Percentiles rank a stretch among this genome's conserved stretches.
Conservation (phyloP, 30 jellyfish, hydroid and myxozoan genomes). For the Chrysaora quinquecirrha region DNA sequence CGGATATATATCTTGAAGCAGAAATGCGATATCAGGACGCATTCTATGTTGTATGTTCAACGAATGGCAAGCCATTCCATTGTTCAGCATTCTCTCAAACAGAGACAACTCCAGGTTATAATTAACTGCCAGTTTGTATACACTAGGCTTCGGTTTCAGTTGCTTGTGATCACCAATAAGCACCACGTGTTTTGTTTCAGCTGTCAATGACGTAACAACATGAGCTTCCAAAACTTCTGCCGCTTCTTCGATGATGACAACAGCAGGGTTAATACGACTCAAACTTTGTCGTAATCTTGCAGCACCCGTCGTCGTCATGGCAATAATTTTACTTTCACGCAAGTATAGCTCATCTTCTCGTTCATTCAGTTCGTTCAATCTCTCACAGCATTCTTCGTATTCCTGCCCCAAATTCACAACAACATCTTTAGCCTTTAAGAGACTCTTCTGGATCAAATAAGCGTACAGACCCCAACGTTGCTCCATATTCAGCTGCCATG, state of each 20-base stretch:
- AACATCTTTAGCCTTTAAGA: not conserved
- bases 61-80: constrained; percentile 75
- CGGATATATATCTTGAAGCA: constrained; percentile 79
- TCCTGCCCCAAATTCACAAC: constrained; percentile 10
- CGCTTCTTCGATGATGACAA: constrained; percentile 90
- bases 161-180: constrained; percentile 97
- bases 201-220: constrained; percentile 66
- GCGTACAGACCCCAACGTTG: constrained; percentile 77
- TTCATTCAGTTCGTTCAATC: constrained; percentile 43
- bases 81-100: constrained; percentile 88
- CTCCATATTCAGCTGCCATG: constrained; percentile 42
- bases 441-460: constrained; percentile 34
- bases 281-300: constrained; percentile 64
- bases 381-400: constrained; percentile 73
- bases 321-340: constrained; percentile 59
- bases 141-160: constrained; percentile 81
- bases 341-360: constrained; percentile 63
- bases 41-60: constrained; percentile 84
- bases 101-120: constrained; percentile 77
- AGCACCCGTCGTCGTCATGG: constrained; percentile 92
- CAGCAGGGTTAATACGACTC: constrained; percentile 63
- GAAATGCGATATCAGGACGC: constrained; percentile 83
- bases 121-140: constrained; percentile 59
- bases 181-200: constrained; percentile 75
- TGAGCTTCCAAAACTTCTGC: constrained; percentile 98